Conservation (phyloP, 2,888 invertebrate genomes). For the Conomelus anceps region DNA sequence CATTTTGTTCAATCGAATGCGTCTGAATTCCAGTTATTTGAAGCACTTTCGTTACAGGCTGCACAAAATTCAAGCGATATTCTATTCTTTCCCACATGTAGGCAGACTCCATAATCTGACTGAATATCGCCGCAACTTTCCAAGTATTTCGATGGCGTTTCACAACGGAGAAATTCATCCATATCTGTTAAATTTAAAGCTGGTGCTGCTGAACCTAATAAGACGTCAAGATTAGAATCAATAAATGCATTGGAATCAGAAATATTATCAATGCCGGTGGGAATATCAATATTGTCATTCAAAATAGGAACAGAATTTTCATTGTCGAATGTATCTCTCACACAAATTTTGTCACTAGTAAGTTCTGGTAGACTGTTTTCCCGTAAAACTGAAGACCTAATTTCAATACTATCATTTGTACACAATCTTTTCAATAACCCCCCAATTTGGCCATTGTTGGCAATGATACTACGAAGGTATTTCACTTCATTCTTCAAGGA, state of each 20-base stretch:
- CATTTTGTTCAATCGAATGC: background rate
- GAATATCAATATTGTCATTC: background rate
- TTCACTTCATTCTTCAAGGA: conserved; percentile 8
- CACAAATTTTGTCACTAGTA: background rate
- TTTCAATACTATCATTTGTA: conserved; percentile 1
- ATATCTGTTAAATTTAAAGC: background rate
- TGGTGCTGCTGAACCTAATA: background rate
- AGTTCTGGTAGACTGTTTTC: background rate
- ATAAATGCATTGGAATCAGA: background rate
- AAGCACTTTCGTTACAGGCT: conserved; percentile 17
- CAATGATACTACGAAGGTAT: conserved; percentile 11
- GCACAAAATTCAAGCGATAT: conserved; percentile 23
- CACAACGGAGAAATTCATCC: background rate
- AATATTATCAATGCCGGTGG: background rate
- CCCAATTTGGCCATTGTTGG: conserved; percentile 16
- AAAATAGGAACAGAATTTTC: background rate
- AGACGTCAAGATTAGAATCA: background rate
- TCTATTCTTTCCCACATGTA: conserved; percentile 21
- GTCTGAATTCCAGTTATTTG: background rate
- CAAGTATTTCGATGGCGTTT: conserved; percentile 15
- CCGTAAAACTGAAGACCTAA: conserved; percentile 14
- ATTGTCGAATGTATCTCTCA: background rate
- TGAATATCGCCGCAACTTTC: background rate
- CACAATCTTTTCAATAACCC: background rate
- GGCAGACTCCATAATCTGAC: conserved; percentile 16